Conservation (phyloP, 2,113 vertebrate species). For the Lutjanus erythropterus region DNA sequence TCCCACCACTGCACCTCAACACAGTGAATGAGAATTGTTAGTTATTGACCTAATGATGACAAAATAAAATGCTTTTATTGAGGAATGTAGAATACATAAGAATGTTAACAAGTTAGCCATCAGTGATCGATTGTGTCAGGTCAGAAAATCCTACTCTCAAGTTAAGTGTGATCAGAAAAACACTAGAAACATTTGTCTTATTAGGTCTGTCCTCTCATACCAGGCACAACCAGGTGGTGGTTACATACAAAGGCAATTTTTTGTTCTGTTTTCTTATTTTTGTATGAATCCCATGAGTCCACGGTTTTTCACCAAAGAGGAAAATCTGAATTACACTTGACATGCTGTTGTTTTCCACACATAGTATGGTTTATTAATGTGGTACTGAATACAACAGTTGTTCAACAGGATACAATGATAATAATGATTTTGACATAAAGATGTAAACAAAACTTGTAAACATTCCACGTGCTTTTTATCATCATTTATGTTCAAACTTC, state of each 20-base stretch:
- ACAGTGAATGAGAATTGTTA: not conserved
- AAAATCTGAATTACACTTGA: not conserved
- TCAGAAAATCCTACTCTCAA: not conserved
- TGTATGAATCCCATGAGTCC: too few species aligned
- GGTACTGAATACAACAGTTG: not conserved
- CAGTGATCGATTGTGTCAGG: not conserved
- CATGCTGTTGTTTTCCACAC: not conserved
- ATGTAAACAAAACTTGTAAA: conserved; percentile 13
- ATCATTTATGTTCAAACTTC: conserved; percentile 6
- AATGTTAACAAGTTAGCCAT: not conserved
- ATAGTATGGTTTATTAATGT: not conserved
- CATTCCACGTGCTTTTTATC: not conserved
- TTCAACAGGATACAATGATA: not conserved
- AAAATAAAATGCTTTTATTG: not conserved
- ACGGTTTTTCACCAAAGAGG: not conserved
- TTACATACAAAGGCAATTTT: too few species aligned
- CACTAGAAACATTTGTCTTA: not conserved
- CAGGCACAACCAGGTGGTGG: too few species aligned
- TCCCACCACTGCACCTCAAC: too few species aligned
- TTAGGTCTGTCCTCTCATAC: not conserved
- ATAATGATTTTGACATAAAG: not conserved
- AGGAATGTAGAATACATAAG: not conserved
- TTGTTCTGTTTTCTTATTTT: too few species aligned
- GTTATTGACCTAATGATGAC: not conserved
- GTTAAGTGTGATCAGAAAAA: not conserved